Percentiles rank a stretch among this genome's conserved stretches.
Evolutionary conservation across 2,888 invertebrate genomes (phyloP).

Genomic region (Ectemnius lituratus): DNA sequence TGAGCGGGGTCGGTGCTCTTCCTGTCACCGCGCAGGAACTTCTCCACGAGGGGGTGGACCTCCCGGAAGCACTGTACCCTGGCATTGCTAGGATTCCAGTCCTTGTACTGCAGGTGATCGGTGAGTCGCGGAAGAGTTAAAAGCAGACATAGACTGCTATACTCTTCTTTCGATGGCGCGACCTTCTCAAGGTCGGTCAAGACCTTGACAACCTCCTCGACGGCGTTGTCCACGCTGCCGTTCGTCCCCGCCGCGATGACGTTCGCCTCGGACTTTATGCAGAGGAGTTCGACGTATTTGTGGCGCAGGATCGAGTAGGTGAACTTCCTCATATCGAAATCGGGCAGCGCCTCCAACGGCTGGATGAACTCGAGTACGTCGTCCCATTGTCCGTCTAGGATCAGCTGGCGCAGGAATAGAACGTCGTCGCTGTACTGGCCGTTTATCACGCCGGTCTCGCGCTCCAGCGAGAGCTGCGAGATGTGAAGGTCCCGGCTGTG

Average conservation of each 20-base stretch:
- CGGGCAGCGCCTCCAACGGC: constrained; percentile 89
- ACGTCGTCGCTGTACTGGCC: constrained; percentile 96
- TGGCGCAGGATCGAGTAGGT: constrained; percentile 93
- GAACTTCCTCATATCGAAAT: constrained; percentile 91
- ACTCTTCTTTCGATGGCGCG: constrained; percentile 95
- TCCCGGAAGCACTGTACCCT: constrained; percentile 93
- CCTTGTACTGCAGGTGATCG: constrained; percentile 94
- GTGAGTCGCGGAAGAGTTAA: constrained; percentile 94
- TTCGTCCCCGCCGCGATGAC: constrained; percentile 84
- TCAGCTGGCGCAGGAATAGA: constrained; percentile 94
- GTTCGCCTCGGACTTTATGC: constrained; percentile 96
- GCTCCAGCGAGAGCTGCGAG: constrained; percentile 92
- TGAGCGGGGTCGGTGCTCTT: constrained; percentile 79
- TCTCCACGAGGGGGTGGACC: constrained; percentile 92
- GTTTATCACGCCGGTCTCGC: constrained; percentile 97
- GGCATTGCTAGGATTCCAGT: constrained; percentile 98
- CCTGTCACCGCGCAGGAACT: constrained; percentile 90
- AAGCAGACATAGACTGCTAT: constrained; percentile 93
- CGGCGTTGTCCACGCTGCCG: constrained; percentile 93
- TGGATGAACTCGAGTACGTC: constrained; percentile 97
- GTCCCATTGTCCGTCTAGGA: constrained; percentile 99
- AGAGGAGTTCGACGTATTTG: constrained; percentile 95
- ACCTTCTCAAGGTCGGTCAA: constrained; percentile 92
- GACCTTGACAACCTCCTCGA: constrained; percentile 96
- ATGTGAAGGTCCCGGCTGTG: constrained; percentile 95